Percentiles rank a stretch among this genome's conserved stretches.
Conservation (phyloP, 2,888 invertebrate species). For the Agrochola lota region DNA sequence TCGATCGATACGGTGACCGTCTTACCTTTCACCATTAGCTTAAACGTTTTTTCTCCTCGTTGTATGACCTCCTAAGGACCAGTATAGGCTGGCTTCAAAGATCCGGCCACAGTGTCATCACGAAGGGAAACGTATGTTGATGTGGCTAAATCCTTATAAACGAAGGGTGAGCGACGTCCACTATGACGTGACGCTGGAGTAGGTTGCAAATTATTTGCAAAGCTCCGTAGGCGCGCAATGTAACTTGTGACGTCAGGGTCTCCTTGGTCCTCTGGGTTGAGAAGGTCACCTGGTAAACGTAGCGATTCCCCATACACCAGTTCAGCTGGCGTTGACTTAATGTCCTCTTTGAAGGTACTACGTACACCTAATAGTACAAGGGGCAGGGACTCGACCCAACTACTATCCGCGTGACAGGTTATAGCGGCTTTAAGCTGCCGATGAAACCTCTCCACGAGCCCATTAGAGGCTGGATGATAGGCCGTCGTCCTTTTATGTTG, state of each 20-base stretch:
- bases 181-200: neutral
- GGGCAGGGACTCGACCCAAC: neutral
- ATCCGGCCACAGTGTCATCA: too few relatives aligned
- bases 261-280: neutral
- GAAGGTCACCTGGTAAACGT: neutral
- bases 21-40: too few relatives aligned
- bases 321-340: neutral
- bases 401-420: neutral
- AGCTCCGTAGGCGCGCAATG: neutral
- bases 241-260: neutral
- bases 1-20: too few relatives aligned
- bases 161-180: neutral
- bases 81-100: too few relatives aligned
- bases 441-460: neutral
- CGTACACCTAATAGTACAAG: too few relatives aligned
- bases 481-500: neutral
- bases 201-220: neutral
- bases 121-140: too few relatives aligned
- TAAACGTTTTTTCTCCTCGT: too few relatives aligned
- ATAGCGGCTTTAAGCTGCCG: neutral
- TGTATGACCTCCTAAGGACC: too few relatives aligned
- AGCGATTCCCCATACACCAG: neutral
- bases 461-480: neutral
- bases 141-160: neutral
- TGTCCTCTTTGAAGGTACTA: too few relatives aligned